Base-by-base conservation (phyloP, 2,888 invertebrate genomes). In the Epistrophe grossulariae region DNA sequence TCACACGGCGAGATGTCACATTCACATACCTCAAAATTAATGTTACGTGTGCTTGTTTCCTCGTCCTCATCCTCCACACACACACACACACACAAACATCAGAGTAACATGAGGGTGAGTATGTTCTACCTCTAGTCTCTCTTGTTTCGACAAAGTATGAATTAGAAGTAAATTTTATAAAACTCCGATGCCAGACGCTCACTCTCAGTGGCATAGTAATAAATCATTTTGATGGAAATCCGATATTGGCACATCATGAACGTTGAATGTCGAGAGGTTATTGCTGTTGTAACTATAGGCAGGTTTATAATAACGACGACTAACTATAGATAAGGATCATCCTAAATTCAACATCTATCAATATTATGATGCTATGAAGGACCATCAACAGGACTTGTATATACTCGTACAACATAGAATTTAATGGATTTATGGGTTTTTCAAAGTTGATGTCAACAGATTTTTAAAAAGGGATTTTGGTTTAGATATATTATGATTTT, bases 221-320 rank as follows among this genome's bases (percentile, higher is more conserved):
- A 70, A 72, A 72, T 72, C 72, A 60, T 19, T 45, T 59, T 77
- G 72, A 80, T 84, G 80, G 71, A 77, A 83, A 84, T 72, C 72
- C 76, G 72, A 84, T 84, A 84, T 84, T 80, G 76, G 76, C 80
- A 55, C 76, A 64, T 31, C 76, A 64, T 31, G 35, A 71, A 52
- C 74, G 43, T 68, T 66, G n/a, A n/a, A 17, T 66, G 11, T 8
- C 9, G 15, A 24, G 66, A 48, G 55, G 62, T 57, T 80, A 80
- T 72, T 80, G 59, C 66, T 66, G 59, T 35, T 31, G 9, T 9
- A 71, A 71, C 59, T 66, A 35, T 59, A 35, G 40, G 43, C n/a
- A 57, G 64, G 24, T 66, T 66, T 59, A 24, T 24, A 24, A 24
- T 24, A 72, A 72, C 38, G 45, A 70, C 64, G 66, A 43, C 59